Evolutionary conservation across 2,113 vertebrate species (phyloP), one percentile per base, ranked within the genome.

Genomic region (Zosterops borbonicus): DNA sequence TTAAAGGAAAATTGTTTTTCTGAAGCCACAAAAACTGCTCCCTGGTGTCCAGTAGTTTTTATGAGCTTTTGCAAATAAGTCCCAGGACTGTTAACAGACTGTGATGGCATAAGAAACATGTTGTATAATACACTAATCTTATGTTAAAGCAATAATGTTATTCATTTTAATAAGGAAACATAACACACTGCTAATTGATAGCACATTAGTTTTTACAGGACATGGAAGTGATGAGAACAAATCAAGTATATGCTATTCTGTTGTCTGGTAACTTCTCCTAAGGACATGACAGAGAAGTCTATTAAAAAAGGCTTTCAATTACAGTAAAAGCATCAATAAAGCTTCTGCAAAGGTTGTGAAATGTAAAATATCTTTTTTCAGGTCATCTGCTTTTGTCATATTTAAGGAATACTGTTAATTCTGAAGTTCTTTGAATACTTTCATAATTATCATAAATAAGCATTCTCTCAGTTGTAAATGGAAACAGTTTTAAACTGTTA

Each of bases 1-100:
- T 94, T 88, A 96, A 89, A 87, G 74, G 31, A 96, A 97, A 95
- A 68, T 23, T 68, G 33, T 91, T 88, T 68, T 95, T 91, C 31
- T 82, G 74, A 92, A 94, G 14, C 62, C 89, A 87, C 56, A 46
- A 67, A 95, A 96, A 81, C 41, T 82, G 53, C 15, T 85, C 87
- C 63, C 82, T 13, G 0, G 16, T 69, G 82, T 62, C 90, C 56
- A 69, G 70, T 73, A 74, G 53, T 23, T 95, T 97, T 96, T 87
- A 96, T 28, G 17, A 74, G 28, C 64, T 42, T 69, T 95, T 95
- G 13, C 37, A 96, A 97, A 91, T 52, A 35, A n/a, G 42, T 8
- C 12, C 9, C 25, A 93, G 68, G 29, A 83, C 29, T 41, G 29
- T 42, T 77, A 83, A 86, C 65, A 78, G 56, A 59, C 49, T 76